Conservation (phyloP, 2,113 vertebrate species). For the Menura novaehollandiae region DNA sequence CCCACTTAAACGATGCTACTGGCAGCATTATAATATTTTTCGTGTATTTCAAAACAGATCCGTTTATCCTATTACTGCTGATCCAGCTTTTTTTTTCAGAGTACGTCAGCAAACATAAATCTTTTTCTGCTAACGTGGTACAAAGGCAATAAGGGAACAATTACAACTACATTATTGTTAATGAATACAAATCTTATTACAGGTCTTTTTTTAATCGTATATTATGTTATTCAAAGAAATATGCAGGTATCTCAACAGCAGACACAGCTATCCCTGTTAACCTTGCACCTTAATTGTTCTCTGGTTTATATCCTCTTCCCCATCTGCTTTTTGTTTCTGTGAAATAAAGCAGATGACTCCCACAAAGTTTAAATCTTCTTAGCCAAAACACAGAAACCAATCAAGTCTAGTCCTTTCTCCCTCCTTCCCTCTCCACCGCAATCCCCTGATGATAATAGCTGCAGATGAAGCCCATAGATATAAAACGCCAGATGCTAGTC, state of each 20-base stretch:
- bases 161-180: not conserved
- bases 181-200: not conserved
- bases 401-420: not conserved
- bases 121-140: not conserved
- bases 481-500: not conserved
- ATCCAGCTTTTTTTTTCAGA: not conserved
- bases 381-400: slow-evolving; percentile 39
- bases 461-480: not conserved
- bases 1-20: not conserved
- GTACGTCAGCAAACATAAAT: slow-evolving; percentile 10
- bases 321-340: slow-evolving; percentile 28
- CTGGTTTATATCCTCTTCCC: not conserved
- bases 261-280: not conserved
- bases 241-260: not conserved
- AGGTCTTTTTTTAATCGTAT: not conserved
- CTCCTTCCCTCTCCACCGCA: not conserved
- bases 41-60: not conserved
- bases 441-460: not conserved
- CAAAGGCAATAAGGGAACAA: not conserved
- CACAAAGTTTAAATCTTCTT: not conserved
- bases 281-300: not conserved
- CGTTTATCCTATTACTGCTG: slow-evolving; percentile 2
- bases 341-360: slow-evolving; percentile 23
- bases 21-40: not conserved
- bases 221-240: not conserved